Evolutionary conservation across 2,797 vertebrate genomes (phyloP).

Genomic region (Enteromius trimaculatus): DNA sequence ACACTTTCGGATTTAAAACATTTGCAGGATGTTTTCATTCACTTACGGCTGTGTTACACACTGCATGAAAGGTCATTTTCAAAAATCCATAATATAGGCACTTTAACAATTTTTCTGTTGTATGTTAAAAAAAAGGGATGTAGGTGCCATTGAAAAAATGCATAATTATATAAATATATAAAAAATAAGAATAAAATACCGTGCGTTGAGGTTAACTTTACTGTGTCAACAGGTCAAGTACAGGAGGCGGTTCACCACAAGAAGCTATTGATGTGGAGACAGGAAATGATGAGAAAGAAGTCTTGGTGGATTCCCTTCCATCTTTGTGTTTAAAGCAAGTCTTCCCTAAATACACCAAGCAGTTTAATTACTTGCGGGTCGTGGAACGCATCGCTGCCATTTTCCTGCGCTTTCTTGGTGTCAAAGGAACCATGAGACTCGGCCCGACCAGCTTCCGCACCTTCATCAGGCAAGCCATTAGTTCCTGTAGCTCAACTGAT

Average conservation of each 20-base stretch:
- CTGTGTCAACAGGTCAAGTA: slow-evolving; percentile 37
- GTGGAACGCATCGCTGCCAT: slow-evolving; percentile 88
- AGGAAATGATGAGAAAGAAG: slow-evolving; percentile 43
- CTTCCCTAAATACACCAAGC: slow-evolving; percentile 92
- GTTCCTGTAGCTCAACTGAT: neutral
- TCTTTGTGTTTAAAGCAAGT: slow-evolving; percentile 93
- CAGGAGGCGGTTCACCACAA: slow-evolving; percentile 42
- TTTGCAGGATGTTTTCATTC: too few relatives aligned
- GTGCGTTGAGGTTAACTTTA: slow-evolving; percentile 7
- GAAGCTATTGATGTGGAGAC: slow-evolving; percentile 67
- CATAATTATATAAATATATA: neutral
- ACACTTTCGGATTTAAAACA: too few relatives aligned
- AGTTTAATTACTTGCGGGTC: slow-evolving; percentile 88
- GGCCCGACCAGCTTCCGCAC: slow-evolving; percentile 94
- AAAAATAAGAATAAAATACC: neutral
- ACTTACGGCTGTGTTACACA: too few relatives aligned
- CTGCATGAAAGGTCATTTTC: too few relatives aligned
- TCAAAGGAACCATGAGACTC: slow-evolving; percentile 90
- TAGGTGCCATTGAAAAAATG: neutral
- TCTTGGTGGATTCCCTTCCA: slow-evolving; percentile 70
- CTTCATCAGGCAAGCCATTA: slow-evolving; percentile 83
- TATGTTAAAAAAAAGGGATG: neutral
- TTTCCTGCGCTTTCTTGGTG: slow-evolving; percentile 94
- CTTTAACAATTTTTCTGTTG: neutral
- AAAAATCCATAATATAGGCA: too few relatives aligned